Conservation (phyloP, 2,888 invertebrate genomes). For the Athalia circularis region DNA sequence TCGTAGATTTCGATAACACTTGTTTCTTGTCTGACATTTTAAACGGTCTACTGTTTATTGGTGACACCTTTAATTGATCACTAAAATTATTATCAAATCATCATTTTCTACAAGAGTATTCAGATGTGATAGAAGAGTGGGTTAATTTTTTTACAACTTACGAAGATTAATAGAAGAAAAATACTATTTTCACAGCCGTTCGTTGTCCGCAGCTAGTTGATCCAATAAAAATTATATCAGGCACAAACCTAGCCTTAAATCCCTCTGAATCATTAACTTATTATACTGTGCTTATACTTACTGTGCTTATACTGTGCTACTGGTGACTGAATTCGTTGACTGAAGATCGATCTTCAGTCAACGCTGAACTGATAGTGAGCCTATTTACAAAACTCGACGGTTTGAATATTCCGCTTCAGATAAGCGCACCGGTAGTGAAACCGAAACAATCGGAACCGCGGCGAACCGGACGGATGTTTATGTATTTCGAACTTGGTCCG, state of each 20-base stretch:
- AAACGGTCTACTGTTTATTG: conserved; percentile 1
- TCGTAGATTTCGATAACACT: conserved; percentile 24
- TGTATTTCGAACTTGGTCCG: not conserved
- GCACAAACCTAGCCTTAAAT: conserved; percentile 2
- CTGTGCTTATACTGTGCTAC: not conserved
- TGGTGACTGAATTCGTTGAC: not conserved
- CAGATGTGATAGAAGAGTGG: not conserved
- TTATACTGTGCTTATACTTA: not conserved
- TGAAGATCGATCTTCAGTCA: not conserved
- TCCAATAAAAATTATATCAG: conserved; percentile 6
- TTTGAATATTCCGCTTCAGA: not conserved
- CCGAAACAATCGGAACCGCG: conserved; percentile 8
- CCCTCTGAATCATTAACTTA: not conserved
- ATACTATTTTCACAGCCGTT: conserved; percentile 2
- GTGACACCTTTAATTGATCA: conserved; percentile 9
- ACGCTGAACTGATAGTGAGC: not conserved
- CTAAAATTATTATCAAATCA: conserved; percentile 1
- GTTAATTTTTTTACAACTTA: conserved; percentile 1
- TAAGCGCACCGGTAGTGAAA: not conserved
- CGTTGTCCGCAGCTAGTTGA: not conserved
- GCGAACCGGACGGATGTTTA: conserved; percentile 1
- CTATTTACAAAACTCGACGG: conserved; percentile 14
- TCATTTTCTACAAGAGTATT: not conserved
- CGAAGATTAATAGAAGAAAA: not conserved
- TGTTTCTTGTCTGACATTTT: conserved; percentile 11